Evolutionary conservation across 2,113 vertebrate genomes (phyloP), one percentile per base, ranked within the genome.

Genomic region (Aplodontia rufa): DNA sequence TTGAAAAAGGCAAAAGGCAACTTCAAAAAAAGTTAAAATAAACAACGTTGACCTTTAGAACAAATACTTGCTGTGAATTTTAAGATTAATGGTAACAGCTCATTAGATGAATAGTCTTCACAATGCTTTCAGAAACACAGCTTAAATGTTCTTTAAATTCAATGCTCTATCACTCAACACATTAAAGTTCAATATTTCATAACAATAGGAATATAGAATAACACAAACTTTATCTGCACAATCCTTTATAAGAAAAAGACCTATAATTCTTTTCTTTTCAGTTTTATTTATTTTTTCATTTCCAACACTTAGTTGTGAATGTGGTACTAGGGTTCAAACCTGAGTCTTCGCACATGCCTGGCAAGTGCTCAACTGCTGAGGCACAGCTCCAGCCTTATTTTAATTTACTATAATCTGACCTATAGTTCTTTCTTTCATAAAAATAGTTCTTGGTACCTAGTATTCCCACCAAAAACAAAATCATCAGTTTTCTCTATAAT

Each of bases 41-140:
- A 82, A 89, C 49, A 95, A 17, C 24, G 28, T 40, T 97, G 81
- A 95, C 74, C 95, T 96, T 96, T 74, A 96, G 78, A 96, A 95
- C 74, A 96, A 97, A 90, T n/a, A 88, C 51, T 53, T 82, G 32
- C 30, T 93, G 86, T 62, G 4, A 80, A 96, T 93, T 98, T 95
- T 91, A 76, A 11, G 0, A 91, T 68, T 64, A 94, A 85, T 35
- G 47, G 47, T 60, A 85, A 49, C 62, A 79, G 12, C 79, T 93
- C 74, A 94, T 85, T 84, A 91, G 55, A 69, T 58, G 64, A 90
- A 87, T 12, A 93, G 60, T 35, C 78, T 87, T 92, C 78, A 80
- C 5, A 14, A 19, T 37, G 19, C 62, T 91, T 93, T 93, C 69
- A 95, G 96, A 94, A 97, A 90, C 24, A 45, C 30, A 93, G 62